Conservation (phyloP, 2,797 vertebrate genomes). For the Margarornis squamiger region DNA sequence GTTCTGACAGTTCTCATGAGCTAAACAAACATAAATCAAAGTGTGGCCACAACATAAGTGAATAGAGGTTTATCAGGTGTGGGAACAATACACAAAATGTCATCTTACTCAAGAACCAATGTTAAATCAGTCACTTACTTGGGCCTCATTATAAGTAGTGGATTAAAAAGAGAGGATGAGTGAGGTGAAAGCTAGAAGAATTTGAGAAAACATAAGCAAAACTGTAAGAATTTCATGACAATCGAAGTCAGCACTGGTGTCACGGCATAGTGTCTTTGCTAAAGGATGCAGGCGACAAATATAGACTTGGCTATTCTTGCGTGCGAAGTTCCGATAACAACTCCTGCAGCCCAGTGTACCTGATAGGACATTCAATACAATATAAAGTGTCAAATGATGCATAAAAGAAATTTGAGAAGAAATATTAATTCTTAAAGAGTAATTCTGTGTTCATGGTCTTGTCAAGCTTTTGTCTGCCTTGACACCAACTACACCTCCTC, state of each 20-base stretch:
- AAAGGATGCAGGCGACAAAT: background rate
- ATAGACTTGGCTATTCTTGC: background rate
- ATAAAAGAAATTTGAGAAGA: background rate
- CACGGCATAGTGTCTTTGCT: background rate
- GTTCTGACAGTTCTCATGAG: background rate
- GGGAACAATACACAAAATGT: background rate
- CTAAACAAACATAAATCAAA: background rate
- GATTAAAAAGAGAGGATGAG: background rate
- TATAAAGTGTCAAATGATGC: background rate
- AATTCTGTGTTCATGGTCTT: background rate
- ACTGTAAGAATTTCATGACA: background rate
- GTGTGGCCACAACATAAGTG: background rate
- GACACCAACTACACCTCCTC: background rate
- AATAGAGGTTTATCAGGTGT: background rate
- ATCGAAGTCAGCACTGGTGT: background rate
- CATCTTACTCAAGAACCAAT: background rate
- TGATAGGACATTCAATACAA: accelerated
- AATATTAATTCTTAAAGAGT: background rate
- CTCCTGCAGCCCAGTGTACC: background rate
- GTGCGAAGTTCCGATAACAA: background rate
- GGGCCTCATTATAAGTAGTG: background rate
- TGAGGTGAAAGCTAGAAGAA: background rate
- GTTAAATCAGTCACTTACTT: background rate
- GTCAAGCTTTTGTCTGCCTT: background rate
- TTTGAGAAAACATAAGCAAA: background rate